These are phyloP conservation scores for Rhabditophanes sp. DNA, from an alignment of 2,888 invertebrate species.

Conservation along the genomic window DNA sequence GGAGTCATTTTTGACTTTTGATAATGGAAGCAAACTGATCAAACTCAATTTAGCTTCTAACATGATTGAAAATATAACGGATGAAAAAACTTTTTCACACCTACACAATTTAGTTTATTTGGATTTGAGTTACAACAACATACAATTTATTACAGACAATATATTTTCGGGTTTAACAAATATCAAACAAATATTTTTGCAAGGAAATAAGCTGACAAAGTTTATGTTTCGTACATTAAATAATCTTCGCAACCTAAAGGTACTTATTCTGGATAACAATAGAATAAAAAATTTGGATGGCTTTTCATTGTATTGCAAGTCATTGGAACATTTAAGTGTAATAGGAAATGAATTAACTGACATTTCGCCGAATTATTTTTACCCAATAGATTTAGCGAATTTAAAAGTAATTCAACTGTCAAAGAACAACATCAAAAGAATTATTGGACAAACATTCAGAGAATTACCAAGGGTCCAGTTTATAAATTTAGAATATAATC, in stretches of 20 bases:
- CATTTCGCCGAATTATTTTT: no score
- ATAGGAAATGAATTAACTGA: no score
- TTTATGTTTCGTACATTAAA: constrained; percentile 45
- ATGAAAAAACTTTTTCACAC: constrained; percentile 58
- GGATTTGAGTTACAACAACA: constrained; percentile 66
- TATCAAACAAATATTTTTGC: constrained; percentile 9
- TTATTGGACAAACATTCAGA: no score
- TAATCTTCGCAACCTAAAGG: constrained; percentile 8
- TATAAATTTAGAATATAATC: no score
- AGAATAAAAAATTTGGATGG: constrained; percentile 4
- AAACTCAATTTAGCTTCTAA: constrained; percentile 35
- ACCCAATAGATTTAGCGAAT: no score
- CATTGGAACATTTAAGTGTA: constrained; percentile 3
- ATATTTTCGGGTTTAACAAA: constrained; percentile 45
- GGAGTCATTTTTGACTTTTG: constrained; percentile 23
- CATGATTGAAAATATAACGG: constrained; percentile 17
- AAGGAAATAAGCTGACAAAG: constrained; percentile 59
- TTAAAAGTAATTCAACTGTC: no score
- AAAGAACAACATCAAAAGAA: no score
- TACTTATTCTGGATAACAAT: constrained; percentile 8
- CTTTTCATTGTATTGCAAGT: background rate
- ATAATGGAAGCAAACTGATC: constrained; percentile 16
- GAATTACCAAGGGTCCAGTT: no score
- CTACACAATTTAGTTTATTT: constrained; percentile 64
- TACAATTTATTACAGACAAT: constrained; percentile 58